phyloP scores from a whole-genome alignment of 2,113 vertebrate genomes.

The Condylura cristata region DNA sequence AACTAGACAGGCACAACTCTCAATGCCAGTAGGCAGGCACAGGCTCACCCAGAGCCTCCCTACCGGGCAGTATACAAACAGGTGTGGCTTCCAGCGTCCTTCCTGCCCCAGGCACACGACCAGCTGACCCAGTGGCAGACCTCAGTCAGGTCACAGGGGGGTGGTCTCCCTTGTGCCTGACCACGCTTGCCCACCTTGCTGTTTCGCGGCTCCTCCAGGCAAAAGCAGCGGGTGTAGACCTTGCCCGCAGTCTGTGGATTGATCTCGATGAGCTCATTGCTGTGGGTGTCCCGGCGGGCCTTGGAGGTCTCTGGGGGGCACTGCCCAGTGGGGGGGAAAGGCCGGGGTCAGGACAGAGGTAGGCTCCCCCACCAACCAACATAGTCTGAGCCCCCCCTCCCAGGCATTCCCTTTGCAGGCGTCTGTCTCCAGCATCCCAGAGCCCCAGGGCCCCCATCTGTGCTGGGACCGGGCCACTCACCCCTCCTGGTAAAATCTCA shows the following conservation, averaged over 20 bases:
- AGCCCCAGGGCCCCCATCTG: background rate
- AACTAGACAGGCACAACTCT: background rate
- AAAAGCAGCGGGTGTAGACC: slow-evolving; percentile 89
- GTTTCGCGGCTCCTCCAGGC: slow-evolving; percentile 85
- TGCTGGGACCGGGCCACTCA: slow-evolving; percentile 79
- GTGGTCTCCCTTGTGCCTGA: too few relatives aligned
- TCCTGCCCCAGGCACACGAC: background rate
- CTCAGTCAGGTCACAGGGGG: background rate
- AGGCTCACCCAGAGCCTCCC: background rate
- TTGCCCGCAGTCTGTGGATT: slow-evolving; percentile 87
- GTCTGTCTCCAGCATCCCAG: background rate
- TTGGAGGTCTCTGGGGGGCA: slow-evolving; percentile 92
- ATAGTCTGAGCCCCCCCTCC: background rate
- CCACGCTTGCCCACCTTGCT: slow-evolving; percentile 73
- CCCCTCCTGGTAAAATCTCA: slow-evolving; percentile 91
- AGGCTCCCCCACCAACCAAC: background rate
- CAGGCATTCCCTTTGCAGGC: too few relatives aligned
- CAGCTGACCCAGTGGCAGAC: background rate
- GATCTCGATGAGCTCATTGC: slow-evolving; percentile 89
- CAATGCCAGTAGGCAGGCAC: background rate
- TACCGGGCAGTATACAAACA: background rate
- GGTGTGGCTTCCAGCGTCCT: background rate
- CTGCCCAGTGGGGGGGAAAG: slow-evolving; percentile 77
- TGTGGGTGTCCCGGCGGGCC: slow-evolving; percentile 92
- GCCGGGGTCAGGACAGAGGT: slow-evolving; percentile 17